Evolutionary conservation across 2,113 vertebrate genomes (phyloP).

Genomic region (Laticauda colubrina): DNA sequence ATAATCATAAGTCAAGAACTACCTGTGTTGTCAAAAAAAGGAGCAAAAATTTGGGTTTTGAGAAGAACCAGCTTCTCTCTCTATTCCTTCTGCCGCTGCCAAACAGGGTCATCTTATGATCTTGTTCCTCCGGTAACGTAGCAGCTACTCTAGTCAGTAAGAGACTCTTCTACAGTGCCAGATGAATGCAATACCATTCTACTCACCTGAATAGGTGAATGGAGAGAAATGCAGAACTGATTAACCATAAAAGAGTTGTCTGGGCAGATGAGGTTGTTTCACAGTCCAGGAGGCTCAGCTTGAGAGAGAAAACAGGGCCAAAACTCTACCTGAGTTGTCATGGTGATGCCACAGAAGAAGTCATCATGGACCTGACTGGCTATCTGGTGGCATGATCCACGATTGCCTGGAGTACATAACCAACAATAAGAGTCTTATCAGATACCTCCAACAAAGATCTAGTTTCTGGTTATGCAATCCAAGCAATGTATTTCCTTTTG

Average conservation of each 20-base stretch:
- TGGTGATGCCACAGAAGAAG: neutral
- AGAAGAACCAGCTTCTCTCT: neutral
- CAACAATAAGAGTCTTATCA: neutral
- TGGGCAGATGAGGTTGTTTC: neutral
- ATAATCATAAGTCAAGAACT: neutral
- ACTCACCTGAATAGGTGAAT: neutral
- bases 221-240: neutral
- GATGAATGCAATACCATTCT: neutral
- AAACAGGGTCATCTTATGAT: neutral
- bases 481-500: neutral
- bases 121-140: neutral
- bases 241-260: neutral
- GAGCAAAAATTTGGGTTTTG: neutral
- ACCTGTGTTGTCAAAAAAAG: neutral
- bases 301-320: neutral
- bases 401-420: no score
- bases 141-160: neutral
- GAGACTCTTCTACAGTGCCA: neutral
- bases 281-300: neutral
- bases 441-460: neutral
- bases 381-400: neutral
- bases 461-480: neutral
- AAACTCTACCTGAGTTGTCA: neutral
- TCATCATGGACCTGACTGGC: neutral
- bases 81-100: neutral